These are phyloP conservation scores for Orthonychiurus folsomi DNA, from an alignment of 2,888 invertebrate genomes.

Conservation along the genomic window DNA sequence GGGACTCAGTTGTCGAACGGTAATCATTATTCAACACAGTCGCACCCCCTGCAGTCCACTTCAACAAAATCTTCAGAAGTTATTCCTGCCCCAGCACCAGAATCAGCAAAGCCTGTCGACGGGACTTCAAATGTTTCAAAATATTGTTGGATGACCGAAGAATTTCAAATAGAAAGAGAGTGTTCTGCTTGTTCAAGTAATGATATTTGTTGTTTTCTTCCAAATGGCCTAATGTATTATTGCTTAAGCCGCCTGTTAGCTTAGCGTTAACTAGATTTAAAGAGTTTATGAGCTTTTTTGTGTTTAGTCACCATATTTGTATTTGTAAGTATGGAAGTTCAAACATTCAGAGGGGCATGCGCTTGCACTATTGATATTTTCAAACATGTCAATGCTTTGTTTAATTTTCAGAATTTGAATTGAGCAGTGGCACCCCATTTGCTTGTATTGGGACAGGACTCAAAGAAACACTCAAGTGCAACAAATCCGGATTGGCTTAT, in stretches of 20 bases:
- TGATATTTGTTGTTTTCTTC: not conserved
- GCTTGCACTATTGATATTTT: slow-evolving; percentile 1
- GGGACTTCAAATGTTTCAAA: not conserved
- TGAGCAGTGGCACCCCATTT: slow-evolving; percentile 68
- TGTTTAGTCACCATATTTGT: too few relatives aligned
- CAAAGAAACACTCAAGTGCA: slow-evolving; percentile 72
- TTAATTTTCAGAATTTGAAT: slow-evolving; percentile 60
- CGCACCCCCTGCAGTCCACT: too few relatives aligned
- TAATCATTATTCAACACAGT: too few relatives aligned
- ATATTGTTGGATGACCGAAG: slow-evolving; percentile 63
- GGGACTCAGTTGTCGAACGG: too few relatives aligned
- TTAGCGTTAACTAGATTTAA: too few relatives aligned
- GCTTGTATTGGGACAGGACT: slow-evolving; percentile 74
- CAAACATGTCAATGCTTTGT: slow-evolving; percentile 14
- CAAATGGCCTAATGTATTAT: too few relatives aligned
- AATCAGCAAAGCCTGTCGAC: not conserved
- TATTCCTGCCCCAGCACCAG: not conserved
- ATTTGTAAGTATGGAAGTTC: too few relatives aligned
- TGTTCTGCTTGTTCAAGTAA: slow-evolving; percentile 68
- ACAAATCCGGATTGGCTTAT: slow-evolving; percentile 63
- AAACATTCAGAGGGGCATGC: too few relatives aligned
- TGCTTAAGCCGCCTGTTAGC: too few relatives aligned
- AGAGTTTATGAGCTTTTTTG: too few relatives aligned
- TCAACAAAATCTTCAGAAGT: not conserved
- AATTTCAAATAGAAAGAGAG: slow-evolving; percentile 61